A percentile compares a stretch with the other conserved stretches of the same genome.
phyloP scores from a whole-genome alignment of 2,888 invertebrate species.

The Thysanoteuthis rhombus region DNA sequence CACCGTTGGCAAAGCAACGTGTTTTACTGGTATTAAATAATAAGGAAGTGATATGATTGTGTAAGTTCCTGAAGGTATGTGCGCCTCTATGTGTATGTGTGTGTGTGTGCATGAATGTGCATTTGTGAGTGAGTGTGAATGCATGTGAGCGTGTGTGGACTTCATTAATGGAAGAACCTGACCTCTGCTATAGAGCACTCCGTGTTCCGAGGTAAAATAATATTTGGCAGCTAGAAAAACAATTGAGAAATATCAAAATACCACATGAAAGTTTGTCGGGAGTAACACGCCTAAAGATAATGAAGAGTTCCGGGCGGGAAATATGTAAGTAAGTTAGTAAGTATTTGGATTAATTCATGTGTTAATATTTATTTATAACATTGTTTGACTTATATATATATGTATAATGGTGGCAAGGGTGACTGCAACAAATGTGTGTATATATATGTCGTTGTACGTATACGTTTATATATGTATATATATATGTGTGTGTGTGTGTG shows the following conservation, averaged over 20 bases:
- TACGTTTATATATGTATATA: no score
- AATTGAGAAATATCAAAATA: background rate
- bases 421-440: no score
- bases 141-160: background rate
- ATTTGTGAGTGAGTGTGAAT: no score
- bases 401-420: no score
- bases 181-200: background rate
- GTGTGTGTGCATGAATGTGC: no score
- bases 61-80: background rate
- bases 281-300: slow-evolving; percentile 12
- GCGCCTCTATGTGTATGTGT: background rate
- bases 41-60: background rate
- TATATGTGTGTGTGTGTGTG: no score
- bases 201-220: background rate
- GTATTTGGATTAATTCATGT: background rate
- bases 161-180: background rate
- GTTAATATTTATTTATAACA: background rate
- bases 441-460: no score
- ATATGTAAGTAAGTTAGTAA: background rate
- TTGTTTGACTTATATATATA: no score
- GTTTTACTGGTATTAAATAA: no score
- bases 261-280: background rate
- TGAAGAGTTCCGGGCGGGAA: background rate
- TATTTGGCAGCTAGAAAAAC: background rate
- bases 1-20: no score